Conservation (phyloP, 2,888 invertebrate species). For the Drosophila kambysellisi region DNA sequence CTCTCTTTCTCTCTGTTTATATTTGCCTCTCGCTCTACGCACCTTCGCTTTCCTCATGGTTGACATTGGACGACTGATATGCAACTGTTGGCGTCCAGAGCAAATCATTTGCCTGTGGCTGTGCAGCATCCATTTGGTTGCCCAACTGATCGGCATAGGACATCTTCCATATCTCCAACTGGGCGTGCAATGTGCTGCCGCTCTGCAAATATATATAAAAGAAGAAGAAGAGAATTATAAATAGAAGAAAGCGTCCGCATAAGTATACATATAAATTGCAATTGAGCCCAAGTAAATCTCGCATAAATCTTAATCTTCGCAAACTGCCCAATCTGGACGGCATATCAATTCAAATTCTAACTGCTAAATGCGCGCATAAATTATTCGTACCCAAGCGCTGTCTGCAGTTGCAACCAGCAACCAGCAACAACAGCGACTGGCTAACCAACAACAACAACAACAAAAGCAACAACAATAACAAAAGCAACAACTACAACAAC, state of each 20-base stretch:
- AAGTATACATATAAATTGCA: slow-evolving; percentile 52
- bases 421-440: slow-evolving; percentile 22
- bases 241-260: slow-evolving; percentile 37
- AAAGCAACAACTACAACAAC: slow-evolving; percentile 21
- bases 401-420: slow-evolving; percentile 33
- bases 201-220: slow-evolving; percentile 86
- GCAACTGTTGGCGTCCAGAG: slow-evolving; percentile 67
- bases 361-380: slow-evolving; percentile 67
- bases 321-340: slow-evolving; percentile 52
- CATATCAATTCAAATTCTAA: slow-evolving; percentile 76
- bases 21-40: background rate
- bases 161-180: slow-evolving; percentile 96
- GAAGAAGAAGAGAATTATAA: slow-evolving; percentile 22
- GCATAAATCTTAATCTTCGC: slow-evolving; percentile 71
- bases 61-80: slow-evolving; percentile 69
- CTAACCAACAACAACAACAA: slow-evolving; percentile 18
- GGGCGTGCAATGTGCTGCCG: slow-evolving; percentile 93
- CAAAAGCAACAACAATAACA: slow-evolving; percentile 12
- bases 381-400: slow-evolving; percentile 37
- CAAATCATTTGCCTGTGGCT: slow-evolving; percentile 40
- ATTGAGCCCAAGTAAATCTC: slow-evolving; percentile 62
- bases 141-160: slow-evolving; percentile 87
- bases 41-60: slow-evolving; percentile 82
- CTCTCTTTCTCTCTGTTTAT: background rate
- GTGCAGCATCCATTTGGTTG: slow-evolving; percentile 40